These are phyloP conservation scores for Rhyacophila brunnea DNA, from an alignment of 1,140 invertebrate genomes.

Conservation along the genomic window DNA sequence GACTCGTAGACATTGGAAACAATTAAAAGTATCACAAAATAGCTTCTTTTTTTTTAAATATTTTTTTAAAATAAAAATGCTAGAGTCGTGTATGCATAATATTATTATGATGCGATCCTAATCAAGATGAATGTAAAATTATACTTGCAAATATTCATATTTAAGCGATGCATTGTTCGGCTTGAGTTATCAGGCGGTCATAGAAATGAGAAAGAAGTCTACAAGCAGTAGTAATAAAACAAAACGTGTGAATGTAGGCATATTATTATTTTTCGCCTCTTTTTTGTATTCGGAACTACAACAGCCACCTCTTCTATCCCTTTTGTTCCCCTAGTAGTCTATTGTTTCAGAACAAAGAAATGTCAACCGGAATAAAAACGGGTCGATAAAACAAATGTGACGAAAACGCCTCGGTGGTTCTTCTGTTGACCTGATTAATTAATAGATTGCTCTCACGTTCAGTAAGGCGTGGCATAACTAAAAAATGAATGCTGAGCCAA, in stretches of 20 bases:
- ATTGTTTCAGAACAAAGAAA: slow-evolving; percentile 13
- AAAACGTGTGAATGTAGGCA: neutral
- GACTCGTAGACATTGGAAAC: no score
- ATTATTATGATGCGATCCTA: no score
- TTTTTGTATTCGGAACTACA: slow-evolving; percentile 12
- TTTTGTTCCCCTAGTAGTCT: slow-evolving; percentile 1
- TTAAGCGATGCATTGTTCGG: slow-evolving; percentile 9
- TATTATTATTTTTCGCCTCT: neutral
- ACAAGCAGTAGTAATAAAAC: slow-evolving; percentile 4
- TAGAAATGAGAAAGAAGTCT: slow-evolving; percentile 5
- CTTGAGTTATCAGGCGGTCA: slow-evolving; percentile 7
- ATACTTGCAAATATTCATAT: no score
- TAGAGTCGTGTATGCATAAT: no score
- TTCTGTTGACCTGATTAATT: no score
- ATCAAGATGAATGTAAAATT: no score
- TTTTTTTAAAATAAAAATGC: no score
- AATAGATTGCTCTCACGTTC: no score
- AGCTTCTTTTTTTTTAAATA: no score
- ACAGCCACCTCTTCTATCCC: neutral
- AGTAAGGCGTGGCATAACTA: no score
- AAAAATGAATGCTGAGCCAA: no score
- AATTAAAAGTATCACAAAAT: no score
- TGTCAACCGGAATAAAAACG: slow-evolving; percentile 1
- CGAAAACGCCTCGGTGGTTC: neutral
- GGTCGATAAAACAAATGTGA: slow-evolving; percentile 6